Evolutionary conservation across 2,888 invertebrate species (phyloP).

Genomic region (Galeruca laticollis): DNA sequence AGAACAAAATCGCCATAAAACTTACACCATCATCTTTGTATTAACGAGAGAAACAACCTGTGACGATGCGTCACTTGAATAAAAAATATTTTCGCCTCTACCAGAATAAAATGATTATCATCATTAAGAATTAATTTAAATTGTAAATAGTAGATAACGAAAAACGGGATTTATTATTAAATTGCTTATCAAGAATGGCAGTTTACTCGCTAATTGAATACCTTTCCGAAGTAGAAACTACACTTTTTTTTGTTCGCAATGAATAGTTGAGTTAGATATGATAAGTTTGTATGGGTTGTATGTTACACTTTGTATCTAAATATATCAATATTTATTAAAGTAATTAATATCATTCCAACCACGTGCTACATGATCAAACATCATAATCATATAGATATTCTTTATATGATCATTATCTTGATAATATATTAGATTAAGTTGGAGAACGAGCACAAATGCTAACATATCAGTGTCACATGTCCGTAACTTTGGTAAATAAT

Average conservation of each 20-base stretch:
- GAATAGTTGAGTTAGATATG: no score
- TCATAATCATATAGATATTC: no score
- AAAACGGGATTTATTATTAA: constrained; percentile 7
- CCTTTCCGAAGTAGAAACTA: not conserved
- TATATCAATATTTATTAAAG: no score
- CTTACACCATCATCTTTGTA: constrained; percentile 12
- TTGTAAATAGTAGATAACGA: constrained; percentile 27
- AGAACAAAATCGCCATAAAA: not conserved
- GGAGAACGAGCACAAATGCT: no score
- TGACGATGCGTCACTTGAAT: constrained; percentile 16
- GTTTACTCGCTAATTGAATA: not conserved
- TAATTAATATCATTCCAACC: no score
- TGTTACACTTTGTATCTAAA: no score
- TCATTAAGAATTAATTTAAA: constrained; percentile 28
- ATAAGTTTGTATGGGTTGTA: no score
- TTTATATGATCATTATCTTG: no score
- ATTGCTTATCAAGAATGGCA: not conserved
- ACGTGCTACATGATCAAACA: no score
- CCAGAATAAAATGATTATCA: constrained; percentile 27
- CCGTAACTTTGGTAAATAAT: no score
- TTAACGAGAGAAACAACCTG: not conserved
- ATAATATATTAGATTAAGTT: no score
- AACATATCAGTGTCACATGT: no score
- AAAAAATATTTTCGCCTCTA: constrained; percentile 21
- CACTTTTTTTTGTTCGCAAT: not conserved